Evolutionary conservation across 2,888 invertebrate genomes (phyloP).

Genomic region (Heliconius cydno): DNA sequence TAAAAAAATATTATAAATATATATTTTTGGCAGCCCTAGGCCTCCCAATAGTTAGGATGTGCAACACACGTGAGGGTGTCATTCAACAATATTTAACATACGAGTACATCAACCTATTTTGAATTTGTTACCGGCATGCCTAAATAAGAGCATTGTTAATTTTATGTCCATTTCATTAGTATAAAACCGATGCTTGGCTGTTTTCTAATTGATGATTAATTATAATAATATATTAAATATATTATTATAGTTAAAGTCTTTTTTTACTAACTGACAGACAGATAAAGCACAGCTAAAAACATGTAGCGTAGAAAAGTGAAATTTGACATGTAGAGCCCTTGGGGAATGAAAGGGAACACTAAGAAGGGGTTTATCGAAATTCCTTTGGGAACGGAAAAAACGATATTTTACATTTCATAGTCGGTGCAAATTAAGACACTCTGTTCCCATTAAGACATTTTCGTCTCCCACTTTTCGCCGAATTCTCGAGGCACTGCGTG

Average conservation of each 20-base stretch:
- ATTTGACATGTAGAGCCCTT: too few species aligned
- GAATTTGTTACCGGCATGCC: conserved; percentile 40
- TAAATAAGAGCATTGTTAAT: conserved; percentile 41
- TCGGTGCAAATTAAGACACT: too few species aligned
- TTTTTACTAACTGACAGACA: neutral
- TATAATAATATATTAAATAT: neutral
- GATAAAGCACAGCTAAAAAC: neutral
- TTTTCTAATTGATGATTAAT: conserved; percentile 12
- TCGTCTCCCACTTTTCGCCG: too few species aligned
- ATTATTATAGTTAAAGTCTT: neutral
- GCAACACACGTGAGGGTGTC: conserved; percentile 48
- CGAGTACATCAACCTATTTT: conserved; percentile 46
- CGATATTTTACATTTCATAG: too few species aligned
- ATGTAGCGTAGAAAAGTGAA: too few species aligned
- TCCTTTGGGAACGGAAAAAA: neutral
- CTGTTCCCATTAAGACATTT: too few species aligned
- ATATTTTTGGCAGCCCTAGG: conserved; percentile 39
- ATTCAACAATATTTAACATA: conserved; percentile 52
- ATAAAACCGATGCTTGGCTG: conserved; percentile 24
- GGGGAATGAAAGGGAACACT: neutral
- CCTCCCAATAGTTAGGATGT: conserved; percentile 42
- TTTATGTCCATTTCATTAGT: conserved; percentile 37
- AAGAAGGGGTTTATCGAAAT: neutral
- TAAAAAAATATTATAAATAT: neutral
- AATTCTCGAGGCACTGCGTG: too few species aligned